Conservation (phyloP, 2,113 vertebrate genomes). For the Petrocephalus microphthalmus region DNA sequence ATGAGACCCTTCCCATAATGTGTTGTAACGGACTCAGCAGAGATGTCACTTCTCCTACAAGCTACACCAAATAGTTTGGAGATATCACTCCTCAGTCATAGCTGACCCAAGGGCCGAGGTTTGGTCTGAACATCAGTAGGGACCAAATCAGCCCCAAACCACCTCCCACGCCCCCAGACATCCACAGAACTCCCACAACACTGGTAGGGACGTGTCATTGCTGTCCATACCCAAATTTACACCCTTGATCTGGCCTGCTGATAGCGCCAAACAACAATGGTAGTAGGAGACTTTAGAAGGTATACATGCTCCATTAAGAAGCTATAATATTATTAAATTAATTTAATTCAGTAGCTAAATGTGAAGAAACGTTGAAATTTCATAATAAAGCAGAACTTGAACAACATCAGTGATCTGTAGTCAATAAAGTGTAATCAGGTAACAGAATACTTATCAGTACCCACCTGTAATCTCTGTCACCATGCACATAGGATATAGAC, state of each 20-base stretch:
- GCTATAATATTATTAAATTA: neutral
- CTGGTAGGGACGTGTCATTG: neutral
- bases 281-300: neutral
- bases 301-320: neutral
- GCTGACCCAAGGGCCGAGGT: neutral
- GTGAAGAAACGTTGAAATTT: neutral
- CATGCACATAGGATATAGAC: neutral
- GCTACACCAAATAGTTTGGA: neutral
- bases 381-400: neutral
- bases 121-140: neutral
- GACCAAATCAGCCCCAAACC: neutral
- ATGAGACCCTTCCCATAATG: neutral
- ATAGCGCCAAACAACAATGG: neutral
- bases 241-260: neutral
- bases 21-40: neutral
- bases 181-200: neutral
- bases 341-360: neutral
- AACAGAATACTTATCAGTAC: neutral
- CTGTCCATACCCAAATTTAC: neutral
- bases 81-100: neutral
- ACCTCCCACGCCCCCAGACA: neutral
- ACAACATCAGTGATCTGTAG: neutral
- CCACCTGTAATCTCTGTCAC: neutral
- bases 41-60: neutral
- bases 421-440: neutral